A percentile compares a stretch with the other conserved stretches of the same genome.
phyloP scores from a whole-genome alignment of 2,888 invertebrate species.

The Unio delphinus region DNA sequence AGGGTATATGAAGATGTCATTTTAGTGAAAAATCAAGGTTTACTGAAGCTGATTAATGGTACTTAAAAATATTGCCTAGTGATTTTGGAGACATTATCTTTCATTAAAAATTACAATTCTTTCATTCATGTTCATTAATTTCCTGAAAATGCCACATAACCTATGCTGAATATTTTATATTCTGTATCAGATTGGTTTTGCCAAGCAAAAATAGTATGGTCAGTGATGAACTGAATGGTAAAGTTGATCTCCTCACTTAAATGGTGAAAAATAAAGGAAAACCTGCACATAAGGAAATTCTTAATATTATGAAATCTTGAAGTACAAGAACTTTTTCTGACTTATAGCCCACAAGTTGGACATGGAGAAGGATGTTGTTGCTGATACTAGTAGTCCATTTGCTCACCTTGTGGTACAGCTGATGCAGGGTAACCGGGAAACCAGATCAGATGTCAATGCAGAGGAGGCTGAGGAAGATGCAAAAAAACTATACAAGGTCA shows the following conservation, averaged over 20 bases:
- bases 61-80: neutral
- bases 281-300: too few species aligned
- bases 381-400: conserved; percentile 55
- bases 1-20: too few species aligned
- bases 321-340: neutral
- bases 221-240: too few species aligned
- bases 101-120: conserved; percentile 1
- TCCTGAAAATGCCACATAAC: too few species aligned
- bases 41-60: neutral
- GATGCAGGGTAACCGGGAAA: conserved; percentile 41
- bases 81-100: neutral
- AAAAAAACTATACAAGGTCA: conserved; percentile 48
- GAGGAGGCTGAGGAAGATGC: conserved; percentile 60
- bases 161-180: too few species aligned
- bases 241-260: too few species aligned
- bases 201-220: too few species aligned
- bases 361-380: conserved; percentile 50
- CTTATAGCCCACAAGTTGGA: conserved; percentile 46
- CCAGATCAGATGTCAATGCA: conserved; percentile 44
- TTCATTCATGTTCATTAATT: too few species aligned
- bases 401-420: conserved; percentile 48
- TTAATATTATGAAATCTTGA: neutral
- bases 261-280: too few species aligned
- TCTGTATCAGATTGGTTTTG: too few species aligned
- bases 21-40: neutral